phyloP scores from a whole-genome alignment of 2,888 invertebrate genomes.

The Pherbina coryleti region DNA sequence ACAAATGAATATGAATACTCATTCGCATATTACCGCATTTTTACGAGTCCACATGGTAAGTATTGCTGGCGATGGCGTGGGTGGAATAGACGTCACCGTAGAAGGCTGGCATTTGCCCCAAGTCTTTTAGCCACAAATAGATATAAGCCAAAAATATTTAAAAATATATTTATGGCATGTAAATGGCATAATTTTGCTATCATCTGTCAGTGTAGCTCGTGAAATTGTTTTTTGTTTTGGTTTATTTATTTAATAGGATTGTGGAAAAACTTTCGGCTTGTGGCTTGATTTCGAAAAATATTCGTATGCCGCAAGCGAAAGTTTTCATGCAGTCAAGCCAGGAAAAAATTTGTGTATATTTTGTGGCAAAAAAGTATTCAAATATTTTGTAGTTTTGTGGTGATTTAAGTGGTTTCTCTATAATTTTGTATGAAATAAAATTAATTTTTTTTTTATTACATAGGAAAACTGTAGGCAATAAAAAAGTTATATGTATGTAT shows the following conservation, averaged over 20 bases:
- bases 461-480: no score
- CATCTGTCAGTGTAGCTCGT: slow-evolving; percentile 52
- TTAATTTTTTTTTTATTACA: no score
- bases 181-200: slow-evolving; percentile 59
- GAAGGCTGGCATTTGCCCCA: background rate
- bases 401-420: no score
- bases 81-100: no score
- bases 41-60: slow-evolving; percentile 27
- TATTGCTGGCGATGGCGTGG: background rate
- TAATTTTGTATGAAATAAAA: no score
- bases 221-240: background rate
- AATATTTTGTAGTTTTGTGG: no score
- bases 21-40: slow-evolving; percentile 23
- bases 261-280: slow-evolving; percentile 19
- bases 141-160: slow-evolving; percentile 49
- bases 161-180: slow-evolving; percentile 58
- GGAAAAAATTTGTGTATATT: no score
- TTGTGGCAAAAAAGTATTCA: no score
- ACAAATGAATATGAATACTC: slow-evolving; percentile 14
- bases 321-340: no score
- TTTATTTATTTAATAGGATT: slow-evolving; percentile 11
- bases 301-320: no score
- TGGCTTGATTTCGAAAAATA: background rate
- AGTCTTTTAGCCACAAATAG: slow-evolving; percentile 28
- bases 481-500: no score